A percentile compares a stretch with the other conserved stretches of the same genome.
Conservation (phyloP, 2,113 vertebrate species). For the Cnemophilus loriae region DNA sequence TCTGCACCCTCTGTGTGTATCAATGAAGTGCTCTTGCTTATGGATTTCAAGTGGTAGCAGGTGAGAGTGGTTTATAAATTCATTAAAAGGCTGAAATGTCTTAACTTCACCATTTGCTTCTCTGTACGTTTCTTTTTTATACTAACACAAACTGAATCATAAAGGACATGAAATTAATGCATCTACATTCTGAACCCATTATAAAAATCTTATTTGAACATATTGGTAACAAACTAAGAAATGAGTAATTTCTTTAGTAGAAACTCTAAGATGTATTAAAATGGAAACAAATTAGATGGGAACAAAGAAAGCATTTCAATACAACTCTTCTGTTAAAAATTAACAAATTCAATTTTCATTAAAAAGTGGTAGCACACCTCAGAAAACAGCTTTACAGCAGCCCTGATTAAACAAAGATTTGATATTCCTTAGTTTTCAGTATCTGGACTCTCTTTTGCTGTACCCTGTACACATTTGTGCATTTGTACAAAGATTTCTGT, state of each 20-base stretch:
- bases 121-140: background rate
- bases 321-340: background rate
- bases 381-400: background rate
- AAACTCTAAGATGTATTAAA: background rate
- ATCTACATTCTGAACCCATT: background rate
- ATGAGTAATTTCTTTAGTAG: background rate
- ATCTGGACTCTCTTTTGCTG: background rate
- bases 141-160: background rate
- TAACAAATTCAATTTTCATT: background rate
- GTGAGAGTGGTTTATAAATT: constrained; percentile 12
- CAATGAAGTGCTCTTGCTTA: background rate
- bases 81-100: constrained; percentile 3
- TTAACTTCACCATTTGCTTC: constrained; percentile 19
- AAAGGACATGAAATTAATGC: background rate
- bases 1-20: background rate
- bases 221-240: background rate
- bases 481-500: background rate
- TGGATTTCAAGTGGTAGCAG: constrained; percentile 23
- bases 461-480: background rate
- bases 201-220: background rate
- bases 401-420: background rate
- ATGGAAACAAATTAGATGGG: background rate
- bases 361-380: background rate
- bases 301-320: background rate
- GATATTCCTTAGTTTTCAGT: background rate